Evolutionary conservation across 2,797 vertebrate species (phyloP).

Genomic region (Poecilia gillii): DNA sequence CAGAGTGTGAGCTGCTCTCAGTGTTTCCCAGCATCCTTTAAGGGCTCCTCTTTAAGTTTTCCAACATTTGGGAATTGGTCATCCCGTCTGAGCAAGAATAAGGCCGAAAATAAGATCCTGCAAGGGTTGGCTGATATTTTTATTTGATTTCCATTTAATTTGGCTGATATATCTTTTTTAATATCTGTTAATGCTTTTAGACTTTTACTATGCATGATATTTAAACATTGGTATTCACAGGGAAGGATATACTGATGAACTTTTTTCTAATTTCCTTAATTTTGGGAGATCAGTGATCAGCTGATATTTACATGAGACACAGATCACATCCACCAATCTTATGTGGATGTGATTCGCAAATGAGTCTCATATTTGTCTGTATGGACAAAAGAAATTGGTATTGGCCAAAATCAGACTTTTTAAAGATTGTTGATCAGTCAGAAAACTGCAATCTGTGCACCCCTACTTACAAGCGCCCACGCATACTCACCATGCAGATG

Average conservation of each 20-base stretch:
- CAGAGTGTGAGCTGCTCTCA: slow-evolving; percentile 28
- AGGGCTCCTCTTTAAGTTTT: not conserved
- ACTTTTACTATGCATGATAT: not conserved
- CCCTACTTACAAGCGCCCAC: too few relatives aligned
- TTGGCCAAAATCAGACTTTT: too few relatives aligned
- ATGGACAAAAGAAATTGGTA: too few relatives aligned
- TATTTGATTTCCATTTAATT: not conserved
- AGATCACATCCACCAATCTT: not conserved
- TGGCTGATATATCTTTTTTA: not conserved
- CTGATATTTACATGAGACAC: too few relatives aligned
- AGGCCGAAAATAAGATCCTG: too few relatives aligned
- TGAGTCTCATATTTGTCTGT: not conserved
- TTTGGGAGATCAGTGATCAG: too few relatives aligned
- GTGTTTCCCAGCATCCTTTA: slow-evolving; percentile 23
- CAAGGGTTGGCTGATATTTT: not conserved
- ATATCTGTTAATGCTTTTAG: not conserved
- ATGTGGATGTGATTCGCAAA: not conserved
- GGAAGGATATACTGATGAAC: not conserved
- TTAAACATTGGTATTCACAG: not conserved
- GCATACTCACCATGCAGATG: not conserved
- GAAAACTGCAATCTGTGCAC: too few relatives aligned
- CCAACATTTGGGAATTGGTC: not conserved
- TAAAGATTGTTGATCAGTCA: too few relatives aligned
- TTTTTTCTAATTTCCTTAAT: too few relatives aligned
- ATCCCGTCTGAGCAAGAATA: not conserved